Conservation (phyloP, 2,113 vertebrate genomes). For the Daphoenositta chrysoptera region DNA sequence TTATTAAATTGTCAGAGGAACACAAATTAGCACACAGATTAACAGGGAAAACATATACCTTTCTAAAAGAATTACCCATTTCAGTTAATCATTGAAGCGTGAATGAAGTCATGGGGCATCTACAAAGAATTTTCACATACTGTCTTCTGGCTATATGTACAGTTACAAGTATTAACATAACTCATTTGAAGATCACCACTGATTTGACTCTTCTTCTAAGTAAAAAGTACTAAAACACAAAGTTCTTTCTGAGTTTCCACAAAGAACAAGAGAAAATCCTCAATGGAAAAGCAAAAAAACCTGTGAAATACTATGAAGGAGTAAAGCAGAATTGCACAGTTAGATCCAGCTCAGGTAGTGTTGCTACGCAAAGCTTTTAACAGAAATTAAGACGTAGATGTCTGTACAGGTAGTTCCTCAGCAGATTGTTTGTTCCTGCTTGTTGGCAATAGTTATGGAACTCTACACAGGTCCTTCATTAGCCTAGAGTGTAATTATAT, state of each 20-base stretch:
- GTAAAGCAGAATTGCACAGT: background rate
- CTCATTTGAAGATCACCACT: background rate
- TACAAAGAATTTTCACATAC: background rate
- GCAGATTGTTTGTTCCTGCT: background rate
- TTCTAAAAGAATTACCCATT: conserved; percentile 33
- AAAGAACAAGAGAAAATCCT: background rate
- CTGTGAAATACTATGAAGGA: background rate
- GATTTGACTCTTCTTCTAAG: background rate
- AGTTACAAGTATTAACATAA: background rate
- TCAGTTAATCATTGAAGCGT: background rate
- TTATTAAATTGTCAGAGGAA: conserved; percentile 12
- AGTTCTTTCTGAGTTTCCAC: background rate
- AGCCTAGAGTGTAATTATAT: background rate
- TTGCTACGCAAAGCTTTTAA: background rate
- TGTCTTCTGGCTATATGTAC: background rate
- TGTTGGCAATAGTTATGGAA: background rate
- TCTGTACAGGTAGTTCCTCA: background rate
- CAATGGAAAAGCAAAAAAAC: background rate
- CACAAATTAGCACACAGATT: conserved; percentile 30
- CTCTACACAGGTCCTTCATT: background rate
- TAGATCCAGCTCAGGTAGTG: background rate
- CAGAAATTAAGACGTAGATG: background rate
- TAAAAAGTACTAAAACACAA: background rate
- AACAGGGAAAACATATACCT: conserved; percentile 24
- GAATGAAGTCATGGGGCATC: background rate